A percentile compares a stretch with the other conserved stretches of the same genome.
phyloP scores from a whole-genome alignment of 2,888 invertebrate species.

The Beris chalybata region DNA sequence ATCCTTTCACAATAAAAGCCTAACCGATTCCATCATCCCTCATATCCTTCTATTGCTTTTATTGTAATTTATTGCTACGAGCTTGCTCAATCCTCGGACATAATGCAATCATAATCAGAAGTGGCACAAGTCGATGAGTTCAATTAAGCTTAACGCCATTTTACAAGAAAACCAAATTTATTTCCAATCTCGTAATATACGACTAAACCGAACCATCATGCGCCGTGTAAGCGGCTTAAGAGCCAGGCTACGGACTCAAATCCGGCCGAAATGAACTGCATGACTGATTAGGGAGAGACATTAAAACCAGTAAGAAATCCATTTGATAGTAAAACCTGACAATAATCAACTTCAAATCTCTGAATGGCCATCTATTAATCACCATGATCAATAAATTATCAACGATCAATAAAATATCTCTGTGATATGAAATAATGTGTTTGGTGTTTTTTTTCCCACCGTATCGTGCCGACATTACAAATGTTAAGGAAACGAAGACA shows the following conservation, averaged over 20 bases:
- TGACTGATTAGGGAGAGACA: constrained; percentile 24
- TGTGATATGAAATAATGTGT: constrained; percentile 25
- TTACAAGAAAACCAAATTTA: constrained; percentile 2
- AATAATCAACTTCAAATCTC: constrained; percentile 32
- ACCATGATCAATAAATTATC: constrained; percentile 31
- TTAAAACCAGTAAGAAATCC: constrained; percentile 26
- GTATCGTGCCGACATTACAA: constrained; percentile 25
- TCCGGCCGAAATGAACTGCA: constrained; percentile 21
- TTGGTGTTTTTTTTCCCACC: constrained; percentile 24
- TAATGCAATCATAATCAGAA: neutral
- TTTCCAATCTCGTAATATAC: constrained; percentile 10
- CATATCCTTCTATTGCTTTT: too few relatives aligned
- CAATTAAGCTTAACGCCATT: constrained; percentile 27
- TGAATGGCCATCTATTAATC: constrained; percentile 32
- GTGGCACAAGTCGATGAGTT: constrained; percentile 27
- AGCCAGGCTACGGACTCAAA: neutral
- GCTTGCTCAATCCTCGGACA: too few relatives aligned
- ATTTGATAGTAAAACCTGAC: constrained; percentile 28
- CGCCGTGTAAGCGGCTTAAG: neutral
- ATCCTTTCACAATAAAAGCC: too few relatives aligned
- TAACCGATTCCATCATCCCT: too few relatives aligned
- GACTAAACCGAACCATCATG: constrained; percentile 13
- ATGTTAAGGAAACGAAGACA: constrained; percentile 31
- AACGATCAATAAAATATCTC: constrained; percentile 32
- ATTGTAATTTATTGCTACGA: too few relatives aligned